Percentiles rank a stretch among this genome's conserved stretches.
Conservation (phyloP, 2,113 vertebrate species). For the Ahaetulla prasina region DNA sequence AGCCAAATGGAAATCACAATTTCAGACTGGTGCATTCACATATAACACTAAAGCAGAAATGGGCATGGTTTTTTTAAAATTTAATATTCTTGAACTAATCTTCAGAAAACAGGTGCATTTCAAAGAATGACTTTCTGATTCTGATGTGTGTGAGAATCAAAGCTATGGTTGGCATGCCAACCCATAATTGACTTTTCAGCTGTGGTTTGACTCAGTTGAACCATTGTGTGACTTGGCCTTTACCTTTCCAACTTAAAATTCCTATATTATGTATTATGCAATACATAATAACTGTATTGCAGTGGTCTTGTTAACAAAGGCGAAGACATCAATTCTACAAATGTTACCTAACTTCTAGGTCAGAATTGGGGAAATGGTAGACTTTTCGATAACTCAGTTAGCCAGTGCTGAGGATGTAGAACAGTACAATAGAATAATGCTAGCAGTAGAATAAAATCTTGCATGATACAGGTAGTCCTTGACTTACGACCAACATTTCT, state of each 20-base stretch:
- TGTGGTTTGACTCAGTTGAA: not conserved
- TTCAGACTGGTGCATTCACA: not conserved
- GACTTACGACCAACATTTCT: too few species aligned
- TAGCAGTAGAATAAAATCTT: too few species aligned
- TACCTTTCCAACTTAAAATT: not conserved
- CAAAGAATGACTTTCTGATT: not conserved
- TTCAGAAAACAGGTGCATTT: not conserved
- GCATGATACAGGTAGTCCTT: too few species aligned
- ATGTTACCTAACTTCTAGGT: not conserved
- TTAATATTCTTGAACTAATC: not conserved
- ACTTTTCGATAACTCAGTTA: not conserved
- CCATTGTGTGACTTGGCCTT: not conserved
- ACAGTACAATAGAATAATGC: too few species aligned
- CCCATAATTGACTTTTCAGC: not conserved
- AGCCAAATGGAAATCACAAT: not conserved
- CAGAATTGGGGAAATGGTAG: not conserved
- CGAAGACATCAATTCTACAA: not conserved
- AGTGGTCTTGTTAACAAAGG: not conserved
- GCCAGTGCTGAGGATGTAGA: not conserved
- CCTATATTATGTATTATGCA: too few species aligned
- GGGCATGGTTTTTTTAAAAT: not conserved
- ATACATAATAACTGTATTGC: not conserved
- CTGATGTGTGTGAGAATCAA: not conserved
- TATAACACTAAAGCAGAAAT: not conserved
- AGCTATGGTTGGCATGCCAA: not conserved